These are phyloP conservation scores for Drosophila subpulchrella DNA, from an alignment of 1,140 invertebrate species.

Conservation along the genomic window DNA sequence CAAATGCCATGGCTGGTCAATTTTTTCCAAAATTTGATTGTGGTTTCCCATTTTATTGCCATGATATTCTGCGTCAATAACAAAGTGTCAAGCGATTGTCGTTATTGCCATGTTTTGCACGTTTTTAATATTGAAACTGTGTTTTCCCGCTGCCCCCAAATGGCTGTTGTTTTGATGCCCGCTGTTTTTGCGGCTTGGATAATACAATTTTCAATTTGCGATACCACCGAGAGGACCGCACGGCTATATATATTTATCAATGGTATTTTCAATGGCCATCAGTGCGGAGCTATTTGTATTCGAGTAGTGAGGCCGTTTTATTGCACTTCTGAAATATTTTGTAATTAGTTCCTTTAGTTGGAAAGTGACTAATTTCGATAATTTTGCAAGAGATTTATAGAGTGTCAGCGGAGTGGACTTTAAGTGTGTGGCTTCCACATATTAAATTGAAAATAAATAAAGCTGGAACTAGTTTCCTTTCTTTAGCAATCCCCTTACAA, in stretches of 20 bases:
- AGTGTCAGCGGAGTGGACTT: not conserved
- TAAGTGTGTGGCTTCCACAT: not conserved
- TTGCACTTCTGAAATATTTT: slow-evolving; percentile 37
- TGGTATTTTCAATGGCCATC: slow-evolving; percentile 30
- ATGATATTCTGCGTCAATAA: slow-evolving; percentile 38
- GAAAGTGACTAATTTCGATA: not conserved
- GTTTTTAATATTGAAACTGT: slow-evolving; percentile 40
- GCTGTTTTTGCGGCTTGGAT: slow-evolving; percentile 23
- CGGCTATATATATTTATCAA: slow-evolving; percentile 38
- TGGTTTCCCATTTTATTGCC: slow-evolving; percentile 33
- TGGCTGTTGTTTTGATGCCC: slow-evolving; percentile 19
- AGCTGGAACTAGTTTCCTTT: not conserved
- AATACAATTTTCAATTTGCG: slow-evolving; percentile 40
- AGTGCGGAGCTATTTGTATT: slow-evolving; percentile 25
- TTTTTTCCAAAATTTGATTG: slow-evolving; percentile 39
- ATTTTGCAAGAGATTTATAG: not conserved
- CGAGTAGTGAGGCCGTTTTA: slow-evolving; percentile 9
- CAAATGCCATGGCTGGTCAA: slow-evolving; percentile 15
- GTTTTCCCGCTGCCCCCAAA: slow-evolving; percentile 5
- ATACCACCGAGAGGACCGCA: slow-evolving; percentile 17
- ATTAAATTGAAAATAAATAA: slow-evolving; percentile 3
- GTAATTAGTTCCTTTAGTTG: slow-evolving; percentile 25
- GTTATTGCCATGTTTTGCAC: slow-evolving; percentile 35
- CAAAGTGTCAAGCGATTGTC: slow-evolving; percentile 25
- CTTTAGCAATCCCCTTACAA: too few relatives aligned